Percentiles rank a stretch among this genome's conserved stretches.
Conservation (phyloP, 1,140 invertebrate species). For the Paralvinella palmiformis region DNA sequence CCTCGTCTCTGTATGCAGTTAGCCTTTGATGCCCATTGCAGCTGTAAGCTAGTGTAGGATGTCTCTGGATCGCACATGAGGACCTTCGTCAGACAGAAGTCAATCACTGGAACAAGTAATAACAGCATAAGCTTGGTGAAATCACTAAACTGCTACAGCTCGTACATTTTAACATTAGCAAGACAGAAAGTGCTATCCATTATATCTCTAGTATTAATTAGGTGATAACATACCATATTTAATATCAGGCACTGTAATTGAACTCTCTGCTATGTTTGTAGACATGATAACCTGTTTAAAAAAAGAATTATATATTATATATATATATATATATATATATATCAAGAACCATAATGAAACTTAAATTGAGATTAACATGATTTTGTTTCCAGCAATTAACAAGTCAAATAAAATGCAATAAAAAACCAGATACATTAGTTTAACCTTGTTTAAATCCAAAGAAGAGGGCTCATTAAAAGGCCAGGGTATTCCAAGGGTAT, state of each 20-base stretch:
- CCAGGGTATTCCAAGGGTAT: too few relatives aligned
- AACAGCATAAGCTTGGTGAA: background rate
- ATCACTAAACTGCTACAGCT: background rate
- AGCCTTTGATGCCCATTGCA: slow-evolving; percentile 82
- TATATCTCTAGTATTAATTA: slow-evolving; percentile 5
- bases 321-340: too few relatives aligned
- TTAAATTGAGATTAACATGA: too few relatives aligned
- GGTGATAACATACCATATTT: slow-evolving; percentile 62
- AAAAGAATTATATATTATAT: background rate
- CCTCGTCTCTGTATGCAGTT: slow-evolving; percentile 81
- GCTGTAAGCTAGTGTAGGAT: slow-evolving; percentile 71
- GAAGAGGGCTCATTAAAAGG: too few relatives aligned
- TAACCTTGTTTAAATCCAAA: too few relatives aligned
- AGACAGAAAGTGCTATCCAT: background rate
- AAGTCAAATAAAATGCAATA: too few relatives aligned
- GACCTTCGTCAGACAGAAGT: slow-evolving; percentile 88
- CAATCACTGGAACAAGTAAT: slow-evolving; percentile 68
- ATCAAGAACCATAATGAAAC: too few relatives aligned
- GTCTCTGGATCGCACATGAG: slow-evolving; percentile 66
- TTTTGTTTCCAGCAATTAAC: too few relatives aligned
- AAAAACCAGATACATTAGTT: too few relatives aligned
- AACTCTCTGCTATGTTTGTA: slow-evolving; percentile 52
- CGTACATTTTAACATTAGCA: background rate
- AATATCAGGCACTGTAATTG: slow-evolving; percentile 59
- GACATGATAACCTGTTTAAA: slow-evolving; percentile 47